phyloP scores from a whole-genome alignment of 2,888 invertebrate genomes.

The Thalpophila matura region DNA sequence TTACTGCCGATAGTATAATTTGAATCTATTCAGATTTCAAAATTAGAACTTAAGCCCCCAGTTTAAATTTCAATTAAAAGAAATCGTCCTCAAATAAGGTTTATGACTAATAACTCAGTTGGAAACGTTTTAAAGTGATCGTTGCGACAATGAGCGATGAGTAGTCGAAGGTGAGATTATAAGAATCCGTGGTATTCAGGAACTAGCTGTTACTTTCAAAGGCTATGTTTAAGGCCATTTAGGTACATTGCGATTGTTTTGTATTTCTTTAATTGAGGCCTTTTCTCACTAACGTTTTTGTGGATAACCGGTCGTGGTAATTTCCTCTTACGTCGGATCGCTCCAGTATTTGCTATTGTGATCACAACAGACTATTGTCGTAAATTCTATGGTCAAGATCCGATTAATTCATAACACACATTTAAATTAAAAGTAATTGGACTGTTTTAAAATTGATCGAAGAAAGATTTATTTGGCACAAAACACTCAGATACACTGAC shows the following conservation, averaged over 20 bases:
- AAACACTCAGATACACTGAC: too few relatives aligned
- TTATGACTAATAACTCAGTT: slow-evolving; percentile 29
- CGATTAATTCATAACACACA: too few relatives aligned
- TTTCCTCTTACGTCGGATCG: too few relatives aligned
- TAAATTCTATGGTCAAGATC: too few relatives aligned
- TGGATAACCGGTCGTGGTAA: not conserved
- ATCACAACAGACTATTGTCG: too few relatives aligned
- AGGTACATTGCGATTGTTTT: slow-evolving; percentile 12
- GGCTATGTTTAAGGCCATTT: slow-evolving; percentile 41
- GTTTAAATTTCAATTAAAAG: not conserved
- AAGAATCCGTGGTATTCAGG: slow-evolving; percentile 48
- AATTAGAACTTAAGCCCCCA: not conserved
- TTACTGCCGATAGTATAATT: too few relatives aligned
- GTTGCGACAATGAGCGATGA: slow-evolving; percentile 50
- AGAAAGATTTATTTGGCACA: too few relatives aligned
- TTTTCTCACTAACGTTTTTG: not conserved
- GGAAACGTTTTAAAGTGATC: slow-evolving; percentile 33
- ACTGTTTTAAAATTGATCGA: too few relatives aligned
- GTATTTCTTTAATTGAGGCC: not conserved
- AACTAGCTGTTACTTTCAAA: slow-evolving; percentile 55
- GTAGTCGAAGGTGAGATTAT: slow-evolving; percentile 37
- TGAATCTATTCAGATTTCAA: not conserved
- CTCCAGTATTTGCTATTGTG: too few relatives aligned
- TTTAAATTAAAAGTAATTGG: too few relatives aligned
- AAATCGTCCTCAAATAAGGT: not conserved